Evolutionary conservation across 2,113 vertebrate species (phyloP).

Genomic region (Spilogale gracilis): DNA sequence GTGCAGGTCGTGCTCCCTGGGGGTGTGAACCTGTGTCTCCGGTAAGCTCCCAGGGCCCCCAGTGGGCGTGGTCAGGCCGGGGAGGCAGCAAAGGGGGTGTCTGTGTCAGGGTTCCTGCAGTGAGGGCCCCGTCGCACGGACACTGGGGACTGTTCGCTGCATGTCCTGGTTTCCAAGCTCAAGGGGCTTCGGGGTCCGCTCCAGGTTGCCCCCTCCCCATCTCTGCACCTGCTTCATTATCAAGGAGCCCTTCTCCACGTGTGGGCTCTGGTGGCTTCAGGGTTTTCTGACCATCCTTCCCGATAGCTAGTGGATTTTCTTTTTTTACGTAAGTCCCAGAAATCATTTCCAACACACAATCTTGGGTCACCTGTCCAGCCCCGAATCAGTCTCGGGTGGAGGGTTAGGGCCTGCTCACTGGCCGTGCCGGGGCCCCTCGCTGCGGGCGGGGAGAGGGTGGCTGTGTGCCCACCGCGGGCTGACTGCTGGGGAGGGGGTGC

Average conservation of each 20-base stretch:
- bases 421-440: neutral
- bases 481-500: neutral
- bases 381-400: neutral
- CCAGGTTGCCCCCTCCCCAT: fast-evolving
- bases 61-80: neutral
- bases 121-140: neutral
- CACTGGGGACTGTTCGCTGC: neutral
- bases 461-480: neutral
- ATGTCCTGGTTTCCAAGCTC: neutral
- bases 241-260: too few relatives aligned
- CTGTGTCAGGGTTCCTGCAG: neutral
- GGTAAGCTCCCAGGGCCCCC: fast-evolving
- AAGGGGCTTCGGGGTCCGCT: neutral
- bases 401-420: neutral
- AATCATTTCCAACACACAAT: neutral
- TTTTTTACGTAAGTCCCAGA: neutral
- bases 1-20: fast-evolving
- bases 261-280: neutral
- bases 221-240: neutral
- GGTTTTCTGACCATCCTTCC: neutral
- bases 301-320: neutral
- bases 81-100: neutral
- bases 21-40: neutral
- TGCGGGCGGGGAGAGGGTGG: neutral
- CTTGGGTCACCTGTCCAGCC: neutral